Base-by-base conservation (phyloP, 2,888 invertebrate genomes). In the Epinotia demarniana region DNA sequence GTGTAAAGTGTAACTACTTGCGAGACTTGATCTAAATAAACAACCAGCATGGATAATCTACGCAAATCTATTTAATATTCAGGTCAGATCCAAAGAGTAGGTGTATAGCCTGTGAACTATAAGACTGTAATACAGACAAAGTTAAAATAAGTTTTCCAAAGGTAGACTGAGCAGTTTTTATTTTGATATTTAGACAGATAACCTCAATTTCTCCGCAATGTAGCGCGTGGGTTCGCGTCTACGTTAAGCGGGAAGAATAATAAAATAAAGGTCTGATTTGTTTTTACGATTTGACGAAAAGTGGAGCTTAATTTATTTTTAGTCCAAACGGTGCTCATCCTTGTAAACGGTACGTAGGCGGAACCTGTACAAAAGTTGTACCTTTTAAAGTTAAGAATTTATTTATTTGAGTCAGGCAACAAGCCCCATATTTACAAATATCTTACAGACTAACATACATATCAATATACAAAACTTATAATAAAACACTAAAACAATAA, bases 11-110 rank as follows among this genome's bases (percentile, higher is more conserved):
- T 19, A 16, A 16, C 11, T n/a, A 53, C 23, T 19, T 9, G 23
- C 58, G 46, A 60, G 33, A 58, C 43, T 16, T 58, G 43, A 2
- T 58, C 69, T 57, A 60, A 46, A 60, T 69, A 69, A 3, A 18
- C n/a, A 60, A 46, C 13, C 16, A 43, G 23, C 43, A 3, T 64
- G 16, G 13, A 3, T 57, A 68, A 46, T 60, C 23, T 60, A 69
- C 19, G 58, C 27, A 23, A 57, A 58, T 16, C 57, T 13, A 57
- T 58, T 39, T 60, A 23, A 46, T 60, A 58, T 68, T 68, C 23
- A 58, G 57, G 43, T 43, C n/a, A 23, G 16, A 69, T 46, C 23
- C 11, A 69, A 23, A n/a, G n/a, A 23, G 27, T 11, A 12, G 18
- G 18, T 12, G 16, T 43, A 53, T 8, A 39, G 39, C 39, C 39